Percentiles rank a stretch among this genome's conserved stretches.
Conservation (phyloP, 2,888 invertebrate species). For the Euplagia quadripunctaria region DNA sequence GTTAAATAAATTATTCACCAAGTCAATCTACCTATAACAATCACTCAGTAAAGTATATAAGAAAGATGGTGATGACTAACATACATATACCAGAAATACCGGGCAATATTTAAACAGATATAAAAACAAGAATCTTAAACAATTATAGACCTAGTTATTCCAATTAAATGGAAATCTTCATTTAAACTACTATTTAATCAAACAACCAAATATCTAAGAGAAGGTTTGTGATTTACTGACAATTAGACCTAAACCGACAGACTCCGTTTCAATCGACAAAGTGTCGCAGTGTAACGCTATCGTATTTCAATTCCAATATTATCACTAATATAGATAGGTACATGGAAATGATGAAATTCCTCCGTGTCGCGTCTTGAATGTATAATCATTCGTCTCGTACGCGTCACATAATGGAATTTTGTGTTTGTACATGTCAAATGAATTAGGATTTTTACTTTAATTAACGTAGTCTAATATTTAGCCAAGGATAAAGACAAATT, state of each 20-base stretch:
- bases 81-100: not conserved
- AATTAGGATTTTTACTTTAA: not conserved
- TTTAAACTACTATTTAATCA: conserved; percentile 6
- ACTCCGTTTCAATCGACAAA: not conserved
- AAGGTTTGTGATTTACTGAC: conserved; percentile 11
- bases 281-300: conserved; percentile 8
- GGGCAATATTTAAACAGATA: not conserved
- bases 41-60: not conserved
- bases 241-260: conserved; percentile 9
- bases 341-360: conserved; percentile 66
- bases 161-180: not conserved
- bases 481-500: not conserved
- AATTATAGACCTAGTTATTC: not conserved
- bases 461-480: not conserved
- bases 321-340: conserved; percentile 46
- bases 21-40: not conserved
- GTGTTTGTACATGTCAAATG: conserved; percentile 18
- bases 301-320: conserved; percentile 37
- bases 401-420: conserved; percentile 44
- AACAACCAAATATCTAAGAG: conserved; percentile 1
- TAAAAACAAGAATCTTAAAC: not conserved
- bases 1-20: not conserved
- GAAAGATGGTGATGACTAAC: not conserved
- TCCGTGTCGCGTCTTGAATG: conserved; percentile 58
- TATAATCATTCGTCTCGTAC: conserved; percentile 58